These are phyloP conservation scores for Trachelus tabidus DNA, from an alignment of 2,888 invertebrate species.

Conservation along the genomic window DNA sequence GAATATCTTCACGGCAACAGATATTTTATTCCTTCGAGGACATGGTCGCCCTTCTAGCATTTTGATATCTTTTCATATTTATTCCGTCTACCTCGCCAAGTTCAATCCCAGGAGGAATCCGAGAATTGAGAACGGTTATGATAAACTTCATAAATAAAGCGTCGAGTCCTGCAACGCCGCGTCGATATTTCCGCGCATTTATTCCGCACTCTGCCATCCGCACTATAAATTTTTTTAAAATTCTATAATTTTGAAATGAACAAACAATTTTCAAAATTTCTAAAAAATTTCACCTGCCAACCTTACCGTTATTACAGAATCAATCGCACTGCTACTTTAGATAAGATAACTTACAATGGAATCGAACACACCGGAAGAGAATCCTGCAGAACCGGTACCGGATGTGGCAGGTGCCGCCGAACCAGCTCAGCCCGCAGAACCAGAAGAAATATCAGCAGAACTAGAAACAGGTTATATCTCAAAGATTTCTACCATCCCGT, in stretches of 20 bases:
- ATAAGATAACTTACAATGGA: background rate
- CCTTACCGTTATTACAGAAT: background rate
- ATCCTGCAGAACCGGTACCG: conserved; percentile 34
- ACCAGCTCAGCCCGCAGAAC: conserved; percentile 33
- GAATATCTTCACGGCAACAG: background rate
- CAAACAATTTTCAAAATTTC: no score
- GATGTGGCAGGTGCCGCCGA: conserved; percentile 31
- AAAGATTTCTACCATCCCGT: background rate
- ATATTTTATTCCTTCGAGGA: background rate
- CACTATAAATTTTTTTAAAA: background rate
- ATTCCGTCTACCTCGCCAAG: background rate
- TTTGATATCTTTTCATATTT: background rate
- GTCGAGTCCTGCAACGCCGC: background rate
- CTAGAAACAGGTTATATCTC: background rate
- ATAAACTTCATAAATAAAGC: background rate
- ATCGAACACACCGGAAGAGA: conserved; percentile 17
- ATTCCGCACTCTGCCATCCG: background rate
- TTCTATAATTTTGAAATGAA: background rate
- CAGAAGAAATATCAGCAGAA: conserved; percentile 15
- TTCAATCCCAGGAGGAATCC: background rate
- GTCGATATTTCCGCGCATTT: background rate
- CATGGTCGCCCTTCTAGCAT: background rate
- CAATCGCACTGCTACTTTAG: background rate
- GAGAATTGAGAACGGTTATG: background rate
- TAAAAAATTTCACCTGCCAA: no score